phyloP scores from a whole-genome alignment of 2,113 vertebrate genomes.

The Brienomyrus brachyistius region DNA sequence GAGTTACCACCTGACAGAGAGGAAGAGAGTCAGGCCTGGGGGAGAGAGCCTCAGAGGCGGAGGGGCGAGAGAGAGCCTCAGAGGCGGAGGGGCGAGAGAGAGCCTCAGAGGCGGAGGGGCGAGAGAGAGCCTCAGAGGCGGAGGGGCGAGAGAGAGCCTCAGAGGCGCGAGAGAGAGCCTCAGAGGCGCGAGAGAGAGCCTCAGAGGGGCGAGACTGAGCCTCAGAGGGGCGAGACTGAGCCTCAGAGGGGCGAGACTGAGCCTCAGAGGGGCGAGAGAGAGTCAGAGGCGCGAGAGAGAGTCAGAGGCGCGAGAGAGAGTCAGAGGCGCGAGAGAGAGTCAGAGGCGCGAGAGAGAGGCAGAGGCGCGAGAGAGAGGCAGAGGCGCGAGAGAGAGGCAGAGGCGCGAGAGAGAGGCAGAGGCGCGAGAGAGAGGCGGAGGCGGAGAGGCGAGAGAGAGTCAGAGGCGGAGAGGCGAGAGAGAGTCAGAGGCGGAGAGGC shows the following conservation, averaged over 20 bases:
- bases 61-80: background rate
- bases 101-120: background rate
- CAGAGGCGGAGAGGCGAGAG: background rate
- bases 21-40: background rate
- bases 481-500: background rate
- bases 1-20: constrained; percentile 73
- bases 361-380: too few relatives aligned
- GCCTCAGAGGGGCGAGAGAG: background rate
- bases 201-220: background rate
- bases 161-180: background rate
- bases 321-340: background rate
- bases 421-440: background rate
- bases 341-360: background rate
- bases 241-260: too few relatives aligned
- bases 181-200: background rate
- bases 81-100: background rate
- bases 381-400: background rate
- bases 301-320: background rate
- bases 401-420: background rate
- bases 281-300: background rate
- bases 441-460: background rate
- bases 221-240: background rate
- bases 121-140: background rate
- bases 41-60: background rate
- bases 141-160: background rate